Evolutionary conservation across 2,113 vertebrate species (phyloP).

Genomic region (Myodes glareolus): DNA sequence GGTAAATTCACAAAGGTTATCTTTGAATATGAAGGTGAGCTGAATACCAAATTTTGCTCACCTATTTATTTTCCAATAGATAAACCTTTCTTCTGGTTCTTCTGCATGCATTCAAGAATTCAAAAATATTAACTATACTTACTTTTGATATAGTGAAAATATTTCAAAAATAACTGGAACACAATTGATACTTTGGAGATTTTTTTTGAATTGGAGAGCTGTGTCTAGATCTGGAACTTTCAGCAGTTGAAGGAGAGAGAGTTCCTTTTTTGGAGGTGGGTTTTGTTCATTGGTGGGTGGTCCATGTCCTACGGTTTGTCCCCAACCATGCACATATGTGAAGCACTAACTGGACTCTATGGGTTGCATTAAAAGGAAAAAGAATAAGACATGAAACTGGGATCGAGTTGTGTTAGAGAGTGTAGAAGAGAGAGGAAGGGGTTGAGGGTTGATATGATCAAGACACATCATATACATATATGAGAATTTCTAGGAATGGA

Average conservation of each 20-base stretch:
- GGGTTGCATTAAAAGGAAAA: neutral
- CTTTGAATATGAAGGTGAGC: constrained; percentile 10
- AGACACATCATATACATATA: neutral
- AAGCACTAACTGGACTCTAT: no score
- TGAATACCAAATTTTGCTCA: neutral
- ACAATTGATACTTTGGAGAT: neutral
- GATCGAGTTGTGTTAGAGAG: no score
- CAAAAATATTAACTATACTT: neutral
- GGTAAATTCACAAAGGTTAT: neutral
- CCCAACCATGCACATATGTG: neutral
- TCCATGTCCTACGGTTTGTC: no score
- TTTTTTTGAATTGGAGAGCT: neutral
- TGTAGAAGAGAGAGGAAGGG: neutral
- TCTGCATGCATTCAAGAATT: neutral
- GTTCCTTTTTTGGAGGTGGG: neutral
- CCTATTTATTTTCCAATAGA: neutral
- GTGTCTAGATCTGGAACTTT: neutral
- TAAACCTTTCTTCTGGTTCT: neutral
- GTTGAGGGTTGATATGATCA: neutral
- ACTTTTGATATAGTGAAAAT: neutral
- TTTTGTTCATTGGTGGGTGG: neutral
- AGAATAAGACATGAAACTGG: neutral
- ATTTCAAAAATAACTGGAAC: constrained; percentile 2
- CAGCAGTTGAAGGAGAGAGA: neutral
- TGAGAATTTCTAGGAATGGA: neutral